Conservation (phyloP, 2,797 vertebrate species). For the Salmo trutta region DNA sequence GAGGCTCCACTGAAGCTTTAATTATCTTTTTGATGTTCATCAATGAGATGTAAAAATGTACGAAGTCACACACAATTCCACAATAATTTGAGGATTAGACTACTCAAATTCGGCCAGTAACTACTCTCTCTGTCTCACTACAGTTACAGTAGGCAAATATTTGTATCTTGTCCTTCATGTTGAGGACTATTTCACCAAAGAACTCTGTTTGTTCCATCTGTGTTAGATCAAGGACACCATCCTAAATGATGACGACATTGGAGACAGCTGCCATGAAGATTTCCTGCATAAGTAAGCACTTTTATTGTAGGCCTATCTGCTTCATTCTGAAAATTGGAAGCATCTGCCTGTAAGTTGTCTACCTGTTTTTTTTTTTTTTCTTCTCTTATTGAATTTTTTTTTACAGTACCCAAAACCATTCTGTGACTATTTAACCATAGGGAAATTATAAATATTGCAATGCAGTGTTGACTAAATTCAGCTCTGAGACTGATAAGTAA, state of each 20-base stretch:
- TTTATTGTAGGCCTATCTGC: neutral
- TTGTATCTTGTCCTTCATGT: no score
- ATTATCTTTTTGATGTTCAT: neutral
- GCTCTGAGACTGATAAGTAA: no score
- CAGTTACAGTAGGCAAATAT: neutral
- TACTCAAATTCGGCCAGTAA: no score
- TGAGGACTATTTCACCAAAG: neutral
- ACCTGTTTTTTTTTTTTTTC: no score
- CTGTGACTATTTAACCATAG: neutral
- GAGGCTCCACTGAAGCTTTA: neutral
- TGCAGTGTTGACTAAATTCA: no score
- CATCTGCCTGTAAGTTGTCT: neutral
- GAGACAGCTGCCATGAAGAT: slow-evolving; percentile 97
- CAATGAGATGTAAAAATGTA: no score
- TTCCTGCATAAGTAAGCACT: slow-evolving; percentile 93
- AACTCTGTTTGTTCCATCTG: slow-evolving; percentile 21
- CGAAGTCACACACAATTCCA: no score
- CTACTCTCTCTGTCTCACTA: neutral
- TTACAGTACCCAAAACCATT: neutral
- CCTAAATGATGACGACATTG: slow-evolving; percentile 96
- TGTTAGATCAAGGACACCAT: slow-evolving; percentile 92
- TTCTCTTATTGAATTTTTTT: neutral
- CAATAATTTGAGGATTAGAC: no score
- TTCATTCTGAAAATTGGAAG: neutral
- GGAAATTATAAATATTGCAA: neutral